These are phyloP conservation scores for Microvelia longipes DNA, from an alignment of 1,140 invertebrate species.

Conservation along the genomic window DNA sequence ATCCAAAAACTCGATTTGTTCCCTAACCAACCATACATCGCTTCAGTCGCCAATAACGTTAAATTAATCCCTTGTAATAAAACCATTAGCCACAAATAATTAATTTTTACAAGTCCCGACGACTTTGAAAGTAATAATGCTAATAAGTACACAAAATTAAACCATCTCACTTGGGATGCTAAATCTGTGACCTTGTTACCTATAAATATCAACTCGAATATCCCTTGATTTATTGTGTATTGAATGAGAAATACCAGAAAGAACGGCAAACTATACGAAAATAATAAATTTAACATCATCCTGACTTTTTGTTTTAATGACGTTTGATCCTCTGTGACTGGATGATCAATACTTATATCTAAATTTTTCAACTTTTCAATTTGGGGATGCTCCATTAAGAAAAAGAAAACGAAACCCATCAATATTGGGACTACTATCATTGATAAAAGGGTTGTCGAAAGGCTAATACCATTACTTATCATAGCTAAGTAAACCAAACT, in stretches of 20 bases:
- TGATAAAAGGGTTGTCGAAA: conserved; percentile 46
- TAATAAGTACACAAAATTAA: conserved; percentile 69
- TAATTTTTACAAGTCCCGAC: conserved; percentile 56
- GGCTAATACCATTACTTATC: conserved; percentile 39
- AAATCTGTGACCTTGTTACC: conserved; percentile 45
- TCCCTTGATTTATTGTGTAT: conserved; percentile 81
- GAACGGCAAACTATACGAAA: conserved; percentile 66
- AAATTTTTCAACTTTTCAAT: not conserved
- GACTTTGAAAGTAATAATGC: conserved; percentile 79
- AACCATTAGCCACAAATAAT: conserved; percentile 57
- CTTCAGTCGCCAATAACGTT: conserved; percentile 45
- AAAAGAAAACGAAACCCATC: conserved; percentile 39
- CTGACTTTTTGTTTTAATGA: conserved; percentile 39
- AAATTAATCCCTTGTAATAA: conserved; percentile 57
- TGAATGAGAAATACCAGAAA: conserved; percentile 69
- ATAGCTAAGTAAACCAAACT: conserved; percentile 56
- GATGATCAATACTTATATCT: conserved; percentile 16
- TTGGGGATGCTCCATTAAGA: conserved; percentile 7
- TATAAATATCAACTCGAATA: conserved; percentile 63
- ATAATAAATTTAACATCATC: conserved; percentile 41
- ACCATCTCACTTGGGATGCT: conserved; percentile 61
- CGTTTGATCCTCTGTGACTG: not conserved
- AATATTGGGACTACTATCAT: conserved; percentile 57
- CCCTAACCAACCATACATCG: conserved; percentile 54
- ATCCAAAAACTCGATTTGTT: conserved; percentile 48